Evolutionary conservation across 2,888 invertebrate genomes (phyloP).

Genomic region (Platerodrilus igneus): DNA sequence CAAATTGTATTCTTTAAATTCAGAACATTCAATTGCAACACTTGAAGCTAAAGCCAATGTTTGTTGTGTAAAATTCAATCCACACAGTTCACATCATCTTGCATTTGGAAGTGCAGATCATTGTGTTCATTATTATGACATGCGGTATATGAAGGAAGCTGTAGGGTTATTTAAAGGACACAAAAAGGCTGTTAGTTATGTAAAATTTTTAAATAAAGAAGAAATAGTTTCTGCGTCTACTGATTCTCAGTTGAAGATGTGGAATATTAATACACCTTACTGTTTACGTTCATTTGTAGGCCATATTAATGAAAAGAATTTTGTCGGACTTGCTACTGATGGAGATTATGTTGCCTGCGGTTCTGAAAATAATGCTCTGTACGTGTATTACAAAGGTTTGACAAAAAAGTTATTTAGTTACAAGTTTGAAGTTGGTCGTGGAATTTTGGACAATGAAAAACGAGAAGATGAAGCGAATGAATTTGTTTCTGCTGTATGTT

Average conservation of each 20-base stretch:
- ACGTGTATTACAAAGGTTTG: slow-evolving; percentile 86
- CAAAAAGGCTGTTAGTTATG: slow-evolving; percentile 90
- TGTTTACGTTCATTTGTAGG: slow-evolving; percentile 84
- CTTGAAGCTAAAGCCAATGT: slow-evolving; percentile 92
- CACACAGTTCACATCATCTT: slow-evolving; percentile 77
- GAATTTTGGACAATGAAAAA: slow-evolving; percentile 69
- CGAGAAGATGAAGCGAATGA: slow-evolving; percentile 84
- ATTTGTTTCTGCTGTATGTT: slow-evolving; percentile 94
- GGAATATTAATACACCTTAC: slow-evolving; percentile 74
- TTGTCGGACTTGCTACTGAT: slow-evolving; percentile 89
- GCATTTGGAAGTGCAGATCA: slow-evolving; percentile 97
- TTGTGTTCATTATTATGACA: slow-evolving; percentile 93
- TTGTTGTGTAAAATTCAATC: slow-evolving; percentile 91
- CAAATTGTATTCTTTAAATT: slow-evolving; percentile 87
- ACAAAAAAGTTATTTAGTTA: slow-evolving; percentile 81
- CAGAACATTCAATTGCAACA: slow-evolving; percentile 80
- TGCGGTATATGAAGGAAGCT: slow-evolving; percentile 76
- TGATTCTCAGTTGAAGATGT: slow-evolving; percentile 85
- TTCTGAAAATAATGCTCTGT: slow-evolving; percentile 90
- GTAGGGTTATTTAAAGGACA: slow-evolving; percentile 83
- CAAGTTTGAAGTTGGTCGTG: slow-evolving; percentile 78
- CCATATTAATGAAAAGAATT: slow-evolving; percentile 93
- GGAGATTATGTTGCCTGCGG: slow-evolving; percentile 92
- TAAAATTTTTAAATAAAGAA: slow-evolving; percentile 79
- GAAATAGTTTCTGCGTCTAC: slow-evolving; percentile 91